Percentiles rank a stretch among this genome's conserved stretches.
Conservation (phyloP, 2,797 vertebrate genomes). For the Artibeus jamaicensis region DNA sequence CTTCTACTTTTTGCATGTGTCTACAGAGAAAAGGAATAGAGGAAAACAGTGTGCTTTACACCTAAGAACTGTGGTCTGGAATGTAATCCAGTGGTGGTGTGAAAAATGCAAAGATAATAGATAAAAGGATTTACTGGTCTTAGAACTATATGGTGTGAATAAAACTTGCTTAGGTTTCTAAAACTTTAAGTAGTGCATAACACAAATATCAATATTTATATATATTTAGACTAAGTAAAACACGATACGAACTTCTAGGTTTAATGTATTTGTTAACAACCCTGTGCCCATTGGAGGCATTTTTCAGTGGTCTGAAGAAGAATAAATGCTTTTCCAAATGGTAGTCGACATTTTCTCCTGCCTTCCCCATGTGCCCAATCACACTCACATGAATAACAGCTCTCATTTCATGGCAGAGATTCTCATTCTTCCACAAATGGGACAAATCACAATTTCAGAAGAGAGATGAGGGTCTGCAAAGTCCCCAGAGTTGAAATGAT, state of each 20-base stretch:
- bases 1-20: conserved; percentile 12
- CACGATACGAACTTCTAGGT: background rate
- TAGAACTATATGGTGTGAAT: background rate
- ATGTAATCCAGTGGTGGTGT: background rate
- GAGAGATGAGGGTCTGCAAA: background rate
- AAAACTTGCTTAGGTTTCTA: conserved; percentile 33
- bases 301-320: conserved; percentile 4
- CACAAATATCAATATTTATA: background rate
- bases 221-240: background rate
- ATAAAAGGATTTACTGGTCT: background rate
- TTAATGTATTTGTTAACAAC: conserved; percentile 1
- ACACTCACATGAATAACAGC: background rate
- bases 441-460: background rate
- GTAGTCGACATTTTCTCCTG: background rate
- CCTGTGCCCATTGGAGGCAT: background rate
- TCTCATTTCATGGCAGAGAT: background rate
- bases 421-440: background rate
- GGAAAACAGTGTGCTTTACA: background rate
- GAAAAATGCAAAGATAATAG: conserved; percentile 21
- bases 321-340: background rate
- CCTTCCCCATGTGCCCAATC: background rate
- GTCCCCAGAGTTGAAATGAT: background rate
- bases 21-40: background rate
- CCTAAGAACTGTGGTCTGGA: background rate
- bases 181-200: background rate